Evolutionary conservation across 2,888 invertebrate species (phyloP), one percentile per base, ranked within the genome.

Genomic region (Escarpia spicata): DNA sequence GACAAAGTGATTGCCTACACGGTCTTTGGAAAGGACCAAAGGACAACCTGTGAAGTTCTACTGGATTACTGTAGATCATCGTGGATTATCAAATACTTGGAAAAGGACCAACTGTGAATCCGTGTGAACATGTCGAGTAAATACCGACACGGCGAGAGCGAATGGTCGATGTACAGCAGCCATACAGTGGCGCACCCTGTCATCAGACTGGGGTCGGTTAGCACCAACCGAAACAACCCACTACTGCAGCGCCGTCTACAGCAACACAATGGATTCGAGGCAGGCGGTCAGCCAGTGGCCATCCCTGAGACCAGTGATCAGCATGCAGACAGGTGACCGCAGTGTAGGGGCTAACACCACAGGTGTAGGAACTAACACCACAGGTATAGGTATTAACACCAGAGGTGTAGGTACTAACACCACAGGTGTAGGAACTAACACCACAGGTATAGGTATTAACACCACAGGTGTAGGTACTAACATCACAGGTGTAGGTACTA

Each of bases 241-340:
- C 91, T 91, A 26, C 91, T 91, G 31, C 91, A 91, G 91, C 91
- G 91, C 15, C 91, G 91, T 2, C 91, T 91, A 43, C 91, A 91
- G 6, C 91, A 91, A 6, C 75, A 75, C 52, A 52, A 52, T 52
- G 52, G 52, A 15, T 15, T 52, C 12, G 52, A 52, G 52, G 52
- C 52, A 4, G 52, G 8, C 52, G 52, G 10, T 52, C 52, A 52
- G 4, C 52, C 52, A 9, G 15, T 52, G 52, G 52, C 8, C 52
- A 52, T 9, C 52, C 52, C 52, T 2, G 26, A 75, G 26, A 19
- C 75, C 12, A 12, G 9, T 75, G n/a, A 26, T 26, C 75, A 75
- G 75, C 26, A 75, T 15, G 19, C 75, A 75, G 75, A 75, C 19
- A 75, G 75, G 75, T 75, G 75, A 75, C 75, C n/a, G 19, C 52